Evolutionary conservation across 2,888 invertebrate species (phyloP), one percentile per base, ranked within the genome.

Genomic region (Camponotus fellah): DNA sequence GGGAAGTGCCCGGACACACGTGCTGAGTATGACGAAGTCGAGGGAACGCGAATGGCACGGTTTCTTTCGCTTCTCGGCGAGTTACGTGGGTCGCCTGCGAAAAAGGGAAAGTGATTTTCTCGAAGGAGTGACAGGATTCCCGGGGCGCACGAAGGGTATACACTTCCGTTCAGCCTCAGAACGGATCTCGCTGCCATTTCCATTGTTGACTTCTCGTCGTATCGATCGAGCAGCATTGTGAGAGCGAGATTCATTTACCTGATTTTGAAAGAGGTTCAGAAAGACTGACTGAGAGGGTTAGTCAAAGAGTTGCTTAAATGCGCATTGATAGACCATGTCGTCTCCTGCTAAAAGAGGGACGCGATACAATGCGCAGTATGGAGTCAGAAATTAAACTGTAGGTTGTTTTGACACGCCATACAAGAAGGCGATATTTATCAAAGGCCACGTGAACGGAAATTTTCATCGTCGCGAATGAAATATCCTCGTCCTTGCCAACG

Each of bases 101-200:
- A 89, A 89, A 87, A 87, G 89, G 84, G 88, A 89, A 89, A 90
- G 89, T 90, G 89, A 88, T 88, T 90, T 89, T 86, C 68, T 65
- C 43, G 74, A 66, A 14, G 32, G 26, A 21, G 37, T 43, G 68
- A 83, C 68, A 69, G 83, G 75, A 84, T 74, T 75, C 79, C 12
- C 62, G 74, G 72, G 17, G 34, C 46, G 60, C 6, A n/a, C 8
- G 74, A 84, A 77, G 62, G 84, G 84, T 68, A n/a, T 46, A 46
- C n/a, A 88, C 83, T 84, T 84, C 89, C 86, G 75, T 72, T 71
- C 75, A 56, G n/a, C 32, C 8, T 53, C 58, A 62, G 58, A 34
- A 76, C 34, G 76, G 60, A 43, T 74, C 75, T n/a, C 60, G 43
- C 58, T 79, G 77, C n/a, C 34, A 32, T 72, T 66, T 76, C 84